Evolutionary conservation across 2,888 invertebrate genomes (phyloP), one percentile per base, ranked within the genome.

Genomic region (Ryuthela nishihirai): DNA sequence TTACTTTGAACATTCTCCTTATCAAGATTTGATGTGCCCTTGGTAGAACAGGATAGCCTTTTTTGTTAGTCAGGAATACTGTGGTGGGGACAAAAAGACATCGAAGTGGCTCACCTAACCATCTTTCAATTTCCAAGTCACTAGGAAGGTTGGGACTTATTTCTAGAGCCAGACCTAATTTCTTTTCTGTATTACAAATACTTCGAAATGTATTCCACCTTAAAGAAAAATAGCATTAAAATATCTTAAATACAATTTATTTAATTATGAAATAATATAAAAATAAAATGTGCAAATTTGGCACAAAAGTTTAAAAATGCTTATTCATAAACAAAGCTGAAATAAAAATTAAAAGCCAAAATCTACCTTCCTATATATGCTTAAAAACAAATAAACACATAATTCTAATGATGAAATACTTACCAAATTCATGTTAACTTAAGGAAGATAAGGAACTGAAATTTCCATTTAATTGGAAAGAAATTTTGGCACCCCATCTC

Each of bases 41-140:
- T 12, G 85, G 81, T 18, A 90, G 77, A 39, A 97, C 94, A 0
- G 88, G 88, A 73, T 81, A 89, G 39, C 92, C 91, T 73, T 87
- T 87, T 67, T 83, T 85, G 76, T 98, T 98, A n/a, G 83, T 83
- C 34, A 89, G 79, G 74, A 97, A 98, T 54, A 90, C 77, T 60
- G 68, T 80, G 15, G 94, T 89, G 4, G 89, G 86, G 43, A 97
- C 73, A 41, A 91, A 78, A 34, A 94, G 77, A 59, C 87, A 87
- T 72, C 85, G 88, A 1, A 99, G 81, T 6, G 95, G 95, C 76
- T 99, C 99, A 1, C 95, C 95, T 24, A 89, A 76, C 99, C 99
- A 99, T 58, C 97, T 82, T 21, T 85, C 80, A 9, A 91, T 56
- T 9, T 72, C 62, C 2, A 69, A 81, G 42, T 80, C 76, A 10